A percentile compares a stretch with the other conserved stretches of the same genome.
Evolutionary conservation across 2,797 vertebrate genomes (phyloP).

Genomic region (Distichodus sexfasciatus): DNA sequence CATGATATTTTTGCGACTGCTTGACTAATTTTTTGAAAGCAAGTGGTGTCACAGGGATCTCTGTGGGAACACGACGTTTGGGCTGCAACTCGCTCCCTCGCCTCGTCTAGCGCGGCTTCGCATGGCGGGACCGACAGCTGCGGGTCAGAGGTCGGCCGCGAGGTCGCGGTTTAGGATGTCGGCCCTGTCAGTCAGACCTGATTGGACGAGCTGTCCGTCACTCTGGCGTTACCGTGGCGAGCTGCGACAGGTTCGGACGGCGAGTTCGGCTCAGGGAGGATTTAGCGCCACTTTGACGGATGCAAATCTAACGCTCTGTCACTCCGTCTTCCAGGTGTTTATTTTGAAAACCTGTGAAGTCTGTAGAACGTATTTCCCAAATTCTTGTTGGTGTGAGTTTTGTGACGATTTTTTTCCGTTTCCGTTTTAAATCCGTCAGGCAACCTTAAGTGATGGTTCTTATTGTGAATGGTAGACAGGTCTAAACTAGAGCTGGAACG

Average conservation of each 20-base stretch:
- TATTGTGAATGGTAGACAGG: no score
- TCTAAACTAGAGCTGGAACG: no score
- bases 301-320: conserved; percentile 63
- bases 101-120: conserved; percentile 55
- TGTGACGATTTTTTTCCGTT: no score
- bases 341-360: conserved; percentile 51
- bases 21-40: not conserved
- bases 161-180: conserved; percentile 69
- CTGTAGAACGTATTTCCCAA: not conserved
- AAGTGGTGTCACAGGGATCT: not conserved
- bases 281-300: conserved; percentile 55
- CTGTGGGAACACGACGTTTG: not conserved
- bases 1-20: not conserved
- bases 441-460: no score
- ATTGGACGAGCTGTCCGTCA: conserved; percentile 68
- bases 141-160: conserved; percentile 51
- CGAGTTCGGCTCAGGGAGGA: conserved; percentile 49
- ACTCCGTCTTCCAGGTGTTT: conserved; percentile 48
- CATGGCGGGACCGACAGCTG: conserved; percentile 53
- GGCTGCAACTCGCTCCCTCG: not conserved
- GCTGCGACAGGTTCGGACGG: conserved; percentile 51
- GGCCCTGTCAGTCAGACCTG: conserved; percentile 71
- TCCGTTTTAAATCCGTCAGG: no score
- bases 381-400: not conserved
- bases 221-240: conserved; percentile 63